These are phyloP conservation scores for Chironomus tepperi DNA, from an alignment of 1,140 invertebrate genomes.

Conservation along the genomic window DNA sequence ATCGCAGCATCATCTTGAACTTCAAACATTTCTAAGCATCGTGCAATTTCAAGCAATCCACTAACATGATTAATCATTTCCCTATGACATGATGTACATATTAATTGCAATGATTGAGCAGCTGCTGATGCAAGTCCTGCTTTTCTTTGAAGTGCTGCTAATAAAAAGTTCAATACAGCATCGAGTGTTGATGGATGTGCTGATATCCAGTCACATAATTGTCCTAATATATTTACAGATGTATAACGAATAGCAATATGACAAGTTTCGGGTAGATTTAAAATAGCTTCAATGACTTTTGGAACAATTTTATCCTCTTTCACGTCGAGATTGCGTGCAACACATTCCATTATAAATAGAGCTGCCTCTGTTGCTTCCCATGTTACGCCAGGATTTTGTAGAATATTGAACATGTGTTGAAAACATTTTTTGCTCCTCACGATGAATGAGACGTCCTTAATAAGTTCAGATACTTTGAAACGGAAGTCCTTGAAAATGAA, in stretches of 20 bases:
- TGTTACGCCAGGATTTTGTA: constrained; percentile 56
- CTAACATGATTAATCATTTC: constrained; percentile 75
- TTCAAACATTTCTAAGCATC: constrained; percentile 66
- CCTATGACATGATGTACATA: constrained; percentile 67
- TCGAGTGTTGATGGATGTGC: constrained; percentile 72
- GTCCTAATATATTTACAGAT: constrained; percentile 80
- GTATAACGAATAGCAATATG: constrained; percentile 86
- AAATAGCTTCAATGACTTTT: constrained; percentile 83
- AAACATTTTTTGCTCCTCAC: constrained; percentile 88
- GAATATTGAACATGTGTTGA: constrained; percentile 74
- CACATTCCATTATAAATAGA: constrained; percentile 90
- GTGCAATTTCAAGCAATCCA: constrained; percentile 71
- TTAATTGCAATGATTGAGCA: constrained; percentile 53
- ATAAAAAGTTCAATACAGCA: constrained; percentile 69
- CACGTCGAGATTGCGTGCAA: constrained; percentile 87
- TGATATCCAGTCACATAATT: constrained; percentile 93
- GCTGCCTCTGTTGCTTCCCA: constrained; percentile 95
- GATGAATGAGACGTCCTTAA: constrained; percentile 97
- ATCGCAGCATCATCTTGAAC: constrained; percentile 74
- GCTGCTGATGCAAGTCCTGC: constrained; percentile 65
- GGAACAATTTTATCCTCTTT: constrained; percentile 87
- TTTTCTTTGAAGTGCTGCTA: constrained; percentile 61
- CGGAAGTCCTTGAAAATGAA: constrained; percentile 70
- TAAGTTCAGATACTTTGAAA: constrained; percentile 79
- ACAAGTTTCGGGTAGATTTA: constrained; percentile 71